Base-by-base conservation (phyloP, 2,888 invertebrate species). In the Pachymerium ferrugineum region DNA sequence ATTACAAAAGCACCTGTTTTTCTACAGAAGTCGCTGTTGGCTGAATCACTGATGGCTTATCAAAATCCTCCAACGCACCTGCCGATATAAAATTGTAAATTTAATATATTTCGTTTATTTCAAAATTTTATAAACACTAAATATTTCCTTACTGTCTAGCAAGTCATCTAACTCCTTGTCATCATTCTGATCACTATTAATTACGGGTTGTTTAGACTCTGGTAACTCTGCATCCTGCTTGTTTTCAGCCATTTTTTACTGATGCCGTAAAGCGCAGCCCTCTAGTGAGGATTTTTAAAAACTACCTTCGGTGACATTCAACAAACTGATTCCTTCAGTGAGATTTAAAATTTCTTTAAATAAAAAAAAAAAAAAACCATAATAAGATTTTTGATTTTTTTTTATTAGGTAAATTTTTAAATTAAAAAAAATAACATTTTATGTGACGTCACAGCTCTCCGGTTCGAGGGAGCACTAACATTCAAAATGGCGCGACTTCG, bases 401-500 rank as follows among this genome's bases (percentile, higher is more conserved):
- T n/a, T n/a, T n/a, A n/a, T n/a, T n/a, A n/a, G n/a, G n/a, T n/a
- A n/a, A n/a, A n/a, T n/a, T n/a, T n/a, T n/a, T n/a, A n/a, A n/a
- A n/a, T n/a, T n/a, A n/a, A n/a, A n/a, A n/a, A n/a, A n/a, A n/a
- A n/a, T n/a, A n/a, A n/a, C n/a, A n/a, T n/a, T 16, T 1, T 1
- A 1, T 42, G 3, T 42, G 42, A 42, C 42, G 42, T 42, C 42
- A 42, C 19, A 42, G n/a, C 16, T 14, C n/a, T 42, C 42, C 42
- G 42, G 42, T 42, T 42, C 42, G 42, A 42, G 42, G n/a, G n/a
- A 42, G 42, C 42, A 42, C n/a, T 42, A 42, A 42, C 22, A 42
- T 19, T 8, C 73, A 73, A 73, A 70, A 75, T 75, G 75, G 74
- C 75, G 75, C 75, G 75, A 19, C 54, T 74, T 16, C 68, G 74